Conservation (phyloP, 2,113 vertebrate species). For the Tupaia chinensis region DNA sequence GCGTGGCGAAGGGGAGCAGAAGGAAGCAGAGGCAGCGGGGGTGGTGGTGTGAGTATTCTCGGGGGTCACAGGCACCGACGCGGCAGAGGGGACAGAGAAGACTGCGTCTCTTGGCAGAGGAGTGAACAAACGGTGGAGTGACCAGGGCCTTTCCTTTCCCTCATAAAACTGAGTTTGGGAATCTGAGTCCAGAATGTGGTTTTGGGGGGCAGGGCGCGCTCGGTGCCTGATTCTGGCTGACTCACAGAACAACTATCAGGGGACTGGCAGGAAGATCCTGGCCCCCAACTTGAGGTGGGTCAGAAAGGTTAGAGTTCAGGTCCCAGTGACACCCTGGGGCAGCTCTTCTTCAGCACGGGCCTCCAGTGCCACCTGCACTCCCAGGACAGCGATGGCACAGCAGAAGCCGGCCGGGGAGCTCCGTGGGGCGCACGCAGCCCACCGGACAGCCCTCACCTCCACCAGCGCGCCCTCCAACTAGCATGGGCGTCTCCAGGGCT, state of each 20-base stretch:
- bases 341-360: constrained; percentile 38
- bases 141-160: not conserved
- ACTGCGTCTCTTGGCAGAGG: not conserved
- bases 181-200: not conserved
- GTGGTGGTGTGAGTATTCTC: not conserved
- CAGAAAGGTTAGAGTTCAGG: not conserved
- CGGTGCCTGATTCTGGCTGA: not conserved
- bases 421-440: no score
- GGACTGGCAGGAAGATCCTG: not conserved
- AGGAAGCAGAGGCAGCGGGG: not conserved
- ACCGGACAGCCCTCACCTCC: not conserved
- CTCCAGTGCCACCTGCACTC: not conserved
- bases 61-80: not conserved
- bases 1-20: not conserved
- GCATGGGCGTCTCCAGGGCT: constrained; percentile 49
- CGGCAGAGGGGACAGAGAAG: not conserved
- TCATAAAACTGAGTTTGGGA: not conserved
- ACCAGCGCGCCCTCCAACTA: constrained; percentile 57
- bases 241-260: not conserved
- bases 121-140: not conserved
- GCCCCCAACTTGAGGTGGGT: not conserved
- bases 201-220: not conserved
- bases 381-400: no score
- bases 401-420: no score
- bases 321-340: not conserved